Evolutionary conservation across 2,888 invertebrate species (phyloP).

Genomic region (Dioctria linearis): DNA sequence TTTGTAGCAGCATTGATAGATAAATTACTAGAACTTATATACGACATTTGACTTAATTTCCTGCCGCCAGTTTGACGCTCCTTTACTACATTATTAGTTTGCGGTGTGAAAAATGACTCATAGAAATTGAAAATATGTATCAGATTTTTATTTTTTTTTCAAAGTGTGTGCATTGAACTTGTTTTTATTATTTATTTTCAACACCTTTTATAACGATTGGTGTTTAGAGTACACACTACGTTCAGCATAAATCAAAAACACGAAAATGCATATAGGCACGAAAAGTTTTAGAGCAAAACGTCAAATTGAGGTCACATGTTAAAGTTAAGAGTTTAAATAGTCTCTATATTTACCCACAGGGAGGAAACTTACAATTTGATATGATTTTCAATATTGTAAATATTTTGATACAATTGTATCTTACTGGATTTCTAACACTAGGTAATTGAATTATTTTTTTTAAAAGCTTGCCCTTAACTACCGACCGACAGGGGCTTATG

Average conservation of each 20-base stretch:
- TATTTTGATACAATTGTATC: constrained; percentile 6
- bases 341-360: not conserved
- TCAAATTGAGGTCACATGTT: constrained; percentile 72
- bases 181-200: constrained; percentile 9
- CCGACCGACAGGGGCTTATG: constrained; percentile 55
- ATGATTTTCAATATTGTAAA: constrained; percentile 11
- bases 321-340: constrained; percentile 51
- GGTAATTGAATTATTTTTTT: constrained; percentile 31
- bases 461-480: constrained; percentile 47
- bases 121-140: constrained; percentile 25
- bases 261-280: constrained; percentile 50
- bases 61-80: constrained; percentile 31
- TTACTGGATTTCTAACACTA: not conserved
- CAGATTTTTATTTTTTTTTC: not conserved
- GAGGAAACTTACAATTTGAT: not conserved
- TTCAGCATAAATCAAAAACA: constrained; percentile 51
- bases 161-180: not conserved
- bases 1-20: not conserved
- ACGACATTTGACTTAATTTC: constrained; percentile 5
- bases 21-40: not conserved
- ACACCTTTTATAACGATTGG: constrained; percentile 21
- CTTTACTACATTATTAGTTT: constrained; percentile 3
- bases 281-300: constrained; percentile 63
- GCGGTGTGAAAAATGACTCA: constrained; percentile 41
- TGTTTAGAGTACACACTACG: constrained; percentile 26